These are phyloP conservation scores for Pogonomyrmex barbatus DNA, from an alignment of 1,140 invertebrate species.

Conservation along the genomic window DNA sequence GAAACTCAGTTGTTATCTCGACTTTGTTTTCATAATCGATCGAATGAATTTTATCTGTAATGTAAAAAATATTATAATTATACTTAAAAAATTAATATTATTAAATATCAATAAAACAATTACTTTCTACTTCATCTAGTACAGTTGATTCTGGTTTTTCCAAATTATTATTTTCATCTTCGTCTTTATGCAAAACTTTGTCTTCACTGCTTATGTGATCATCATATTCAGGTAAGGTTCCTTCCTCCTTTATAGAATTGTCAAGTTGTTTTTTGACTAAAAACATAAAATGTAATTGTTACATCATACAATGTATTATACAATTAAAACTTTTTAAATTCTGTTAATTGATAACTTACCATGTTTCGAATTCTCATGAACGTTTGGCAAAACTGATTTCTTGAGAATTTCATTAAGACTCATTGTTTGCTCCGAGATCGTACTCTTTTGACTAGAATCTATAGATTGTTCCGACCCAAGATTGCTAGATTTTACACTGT, in stretches of 20 bases:
- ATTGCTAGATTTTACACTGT: conserved; percentile 14
- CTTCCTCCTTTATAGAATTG: conserved; percentile 6
- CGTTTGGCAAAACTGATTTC: conserved; percentile 81
- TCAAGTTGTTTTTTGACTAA: conserved; percentile 62
- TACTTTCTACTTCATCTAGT: conserved; percentile 66
- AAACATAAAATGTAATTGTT: conserved; percentile 19
- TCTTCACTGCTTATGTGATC: conserved; percentile 52
- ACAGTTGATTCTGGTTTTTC: conserved; percentile 2
- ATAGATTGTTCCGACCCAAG: conserved; percentile 45
- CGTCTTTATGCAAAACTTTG: conserved; percentile 50
- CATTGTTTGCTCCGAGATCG: conserved; percentile 42
- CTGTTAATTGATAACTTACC: conserved; percentile 67
- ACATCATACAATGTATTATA: no score
- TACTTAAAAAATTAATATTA: conserved; percentile 11
- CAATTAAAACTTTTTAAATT: conserved; percentile 2
- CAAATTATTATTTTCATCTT: neutral
- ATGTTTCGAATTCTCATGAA: conserved; percentile 71
- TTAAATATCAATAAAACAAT: neutral
- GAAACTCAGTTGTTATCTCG: conserved; percentile 23
- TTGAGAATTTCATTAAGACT: conserved; percentile 78
- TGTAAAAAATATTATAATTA: conserved; percentile 20
- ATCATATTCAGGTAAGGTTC: conserved; percentile 45
- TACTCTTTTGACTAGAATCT: conserved; percentile 67
- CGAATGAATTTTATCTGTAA: conserved; percentile 65
- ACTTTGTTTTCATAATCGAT: conserved; percentile 68